Evolutionary conservation across 2,797 vertebrate genomes (phyloP), one percentile per base, ranked within the genome.

Genomic region (Gadopsis marmoratus): DNA sequence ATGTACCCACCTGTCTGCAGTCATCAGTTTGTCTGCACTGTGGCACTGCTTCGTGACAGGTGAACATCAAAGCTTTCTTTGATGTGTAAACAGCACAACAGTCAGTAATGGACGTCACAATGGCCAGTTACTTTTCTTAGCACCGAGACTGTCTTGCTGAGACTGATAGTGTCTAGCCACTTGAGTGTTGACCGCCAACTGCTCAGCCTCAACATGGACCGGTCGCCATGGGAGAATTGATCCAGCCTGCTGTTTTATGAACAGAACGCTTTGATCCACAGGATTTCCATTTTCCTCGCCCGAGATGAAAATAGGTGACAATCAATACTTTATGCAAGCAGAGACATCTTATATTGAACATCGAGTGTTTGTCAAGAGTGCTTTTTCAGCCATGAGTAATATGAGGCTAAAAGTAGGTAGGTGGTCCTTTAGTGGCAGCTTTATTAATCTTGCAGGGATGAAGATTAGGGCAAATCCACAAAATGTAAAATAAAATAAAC

Each of bases 311-410:
- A 86, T 70, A 89, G 71, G 80, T 76, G 71, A 59, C 1, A 31
- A 79, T 91, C 87, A 54, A 91, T 92, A 80, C 55, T 76, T 84
- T 74, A 76, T 81, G 75, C 77, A 86, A 81, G 74, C 50, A 50
- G 72, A 80, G 54, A 63, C 60, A 75, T 84, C 83, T 81, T 61
- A 39, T 78, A 86, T 81, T 67, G 91, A 91, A 79, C 17, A 12
- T 66, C 70, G 68, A 65, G 19, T 19, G 33, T 81, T 77, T 67
- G 67, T 69, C 26, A 58, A 43, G 16, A 62, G 13, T 72, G n/a
- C 43, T 75, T 69, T 69, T 72, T 31, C n/a, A 60, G 45, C 54
- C 16, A 43, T 65, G 50, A 76, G 26, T 41, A 17, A 74, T 10
- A 47, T 17, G n/a, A 71, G 17, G 21, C 35, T 72, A 19, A 75